Evolutionary conservation across 2,797 vertebrate genomes (phyloP).

Genomic region (Myotis planiceps): DNA sequence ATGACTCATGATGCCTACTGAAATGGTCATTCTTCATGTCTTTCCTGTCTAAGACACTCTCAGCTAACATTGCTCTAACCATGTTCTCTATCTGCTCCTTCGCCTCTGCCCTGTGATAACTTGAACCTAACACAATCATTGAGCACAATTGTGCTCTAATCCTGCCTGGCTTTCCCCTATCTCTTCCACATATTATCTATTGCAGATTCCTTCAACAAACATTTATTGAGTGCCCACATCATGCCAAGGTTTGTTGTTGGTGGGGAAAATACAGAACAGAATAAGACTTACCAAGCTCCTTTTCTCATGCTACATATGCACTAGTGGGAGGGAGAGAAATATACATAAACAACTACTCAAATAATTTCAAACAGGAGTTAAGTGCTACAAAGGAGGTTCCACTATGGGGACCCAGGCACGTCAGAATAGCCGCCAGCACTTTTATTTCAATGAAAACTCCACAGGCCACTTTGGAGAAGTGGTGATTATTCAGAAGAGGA

Average conservation of each 20-base stretch:
- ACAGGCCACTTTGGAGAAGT: neutral
- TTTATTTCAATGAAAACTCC: neutral
- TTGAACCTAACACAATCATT: neutral
- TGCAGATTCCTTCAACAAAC: neutral
- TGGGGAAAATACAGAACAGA: neutral
- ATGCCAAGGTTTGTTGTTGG: neutral
- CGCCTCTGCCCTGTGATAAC: neutral
- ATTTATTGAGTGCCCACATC: neutral
- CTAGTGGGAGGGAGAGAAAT: neutral
- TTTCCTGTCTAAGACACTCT: neutral
- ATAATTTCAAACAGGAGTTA: neutral
- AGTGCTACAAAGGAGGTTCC: neutral
- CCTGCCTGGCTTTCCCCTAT: neutral
- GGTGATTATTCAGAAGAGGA: neutral
- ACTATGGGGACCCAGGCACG: neutral
- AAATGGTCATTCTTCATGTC: neutral
- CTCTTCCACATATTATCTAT: neutral
- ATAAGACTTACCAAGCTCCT: neutral
- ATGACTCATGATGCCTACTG: neutral
- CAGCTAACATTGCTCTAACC: neutral
- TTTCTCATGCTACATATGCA: neutral
- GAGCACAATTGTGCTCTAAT: neutral
- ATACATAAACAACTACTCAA: neutral
- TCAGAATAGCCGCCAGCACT: neutral
- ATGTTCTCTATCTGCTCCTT: neutral